Percentiles rank a stretch among this genome's conserved stretches.
Evolutionary conservation across 1,140 invertebrate genomes (phyloP).

Genomic region (Drosophila nikananu): DNA sequence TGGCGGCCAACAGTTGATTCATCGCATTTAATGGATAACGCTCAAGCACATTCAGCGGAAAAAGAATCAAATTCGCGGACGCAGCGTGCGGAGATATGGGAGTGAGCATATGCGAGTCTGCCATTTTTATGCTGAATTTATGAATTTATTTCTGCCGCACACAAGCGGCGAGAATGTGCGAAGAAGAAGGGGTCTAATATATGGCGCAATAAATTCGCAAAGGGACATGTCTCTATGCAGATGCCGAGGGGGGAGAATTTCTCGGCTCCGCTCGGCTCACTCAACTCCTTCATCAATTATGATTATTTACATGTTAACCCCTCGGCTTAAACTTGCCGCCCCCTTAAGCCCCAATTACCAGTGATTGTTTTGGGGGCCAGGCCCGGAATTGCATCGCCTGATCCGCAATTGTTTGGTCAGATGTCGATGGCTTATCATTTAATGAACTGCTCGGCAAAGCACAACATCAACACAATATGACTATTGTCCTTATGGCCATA

Average conservation of each 20-base stretch:
- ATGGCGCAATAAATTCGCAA: slow-evolving; percentile 44
- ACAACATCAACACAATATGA: slow-evolving; percentile 45
- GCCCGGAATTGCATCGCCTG: slow-evolving; percentile 36
- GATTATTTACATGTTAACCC: slow-evolving; percentile 35
- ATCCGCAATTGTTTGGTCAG: slow-evolving; percentile 52
- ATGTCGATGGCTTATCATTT: slow-evolving; percentile 78
- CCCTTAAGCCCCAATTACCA: slow-evolving; percentile 27
- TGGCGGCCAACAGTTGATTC: slow-evolving; percentile 78
- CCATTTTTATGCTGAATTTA: slow-evolving; percentile 49
- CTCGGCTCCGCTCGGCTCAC: slow-evolving; percentile 4
- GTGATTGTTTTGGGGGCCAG: slow-evolving; percentile 30
- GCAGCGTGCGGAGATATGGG: slow-evolving; percentile 12
- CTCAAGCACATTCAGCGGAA: slow-evolving; percentile 65
- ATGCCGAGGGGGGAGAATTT: neutral
- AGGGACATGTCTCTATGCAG: slow-evolving; percentile 38
- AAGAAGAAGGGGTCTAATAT: slow-evolving; percentile 29
- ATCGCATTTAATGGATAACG: slow-evolving; percentile 81
- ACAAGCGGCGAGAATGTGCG: slow-evolving; percentile 10
- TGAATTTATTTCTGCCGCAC: slow-evolving; percentile 37
- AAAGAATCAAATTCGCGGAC: slow-evolving; percentile 44
- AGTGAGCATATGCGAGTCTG: slow-evolving; percentile 46
- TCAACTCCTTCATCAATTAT: slow-evolving; percentile 40
- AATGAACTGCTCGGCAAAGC: slow-evolving; percentile 60
- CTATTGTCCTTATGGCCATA: slow-evolving; percentile 30
- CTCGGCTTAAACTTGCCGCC: neutral